A percentile compares a stretch with the other conserved stretches of the same genome.
Evolutionary conservation across 2,113 vertebrate species (phyloP).

Genomic region (Todiramphus chloris): DNA sequence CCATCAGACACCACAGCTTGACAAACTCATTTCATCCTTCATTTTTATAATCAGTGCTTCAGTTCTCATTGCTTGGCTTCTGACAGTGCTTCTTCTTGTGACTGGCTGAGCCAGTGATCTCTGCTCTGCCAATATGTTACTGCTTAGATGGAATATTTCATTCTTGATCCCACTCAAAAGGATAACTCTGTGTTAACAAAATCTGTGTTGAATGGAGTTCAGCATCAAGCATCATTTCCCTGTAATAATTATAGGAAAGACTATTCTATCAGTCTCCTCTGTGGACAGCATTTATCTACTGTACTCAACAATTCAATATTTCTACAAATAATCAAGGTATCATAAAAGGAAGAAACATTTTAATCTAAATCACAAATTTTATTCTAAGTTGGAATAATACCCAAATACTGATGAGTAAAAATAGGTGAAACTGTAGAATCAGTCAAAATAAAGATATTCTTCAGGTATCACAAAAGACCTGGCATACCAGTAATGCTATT

Average conservation of each 20-base stretch:
- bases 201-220: neutral
- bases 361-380: neutral
- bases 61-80: neutral
- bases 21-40: neutral
- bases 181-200: neutral
- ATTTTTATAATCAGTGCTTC: neutral
- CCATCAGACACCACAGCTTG: neutral
- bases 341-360: neutral
- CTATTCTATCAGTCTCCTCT: neutral
- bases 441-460: neutral
- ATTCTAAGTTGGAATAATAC: neutral
- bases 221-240: neutral
- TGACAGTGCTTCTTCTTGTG: neutral
- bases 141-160: neutral
- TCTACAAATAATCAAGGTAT: neutral
- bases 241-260: neutral
- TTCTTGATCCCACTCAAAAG: neutral
- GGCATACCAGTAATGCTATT: neutral
- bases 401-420: neutral
- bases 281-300: neutral
- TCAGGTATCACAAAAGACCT: neutral
- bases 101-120: neutral
- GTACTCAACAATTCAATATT: neutral
- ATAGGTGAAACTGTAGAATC: neutral
- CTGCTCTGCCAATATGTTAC: neutral